phyloP scores from a whole-genome alignment of 2,113 vertebrate species.

The Chaetorhynchus papuensis region DNA sequence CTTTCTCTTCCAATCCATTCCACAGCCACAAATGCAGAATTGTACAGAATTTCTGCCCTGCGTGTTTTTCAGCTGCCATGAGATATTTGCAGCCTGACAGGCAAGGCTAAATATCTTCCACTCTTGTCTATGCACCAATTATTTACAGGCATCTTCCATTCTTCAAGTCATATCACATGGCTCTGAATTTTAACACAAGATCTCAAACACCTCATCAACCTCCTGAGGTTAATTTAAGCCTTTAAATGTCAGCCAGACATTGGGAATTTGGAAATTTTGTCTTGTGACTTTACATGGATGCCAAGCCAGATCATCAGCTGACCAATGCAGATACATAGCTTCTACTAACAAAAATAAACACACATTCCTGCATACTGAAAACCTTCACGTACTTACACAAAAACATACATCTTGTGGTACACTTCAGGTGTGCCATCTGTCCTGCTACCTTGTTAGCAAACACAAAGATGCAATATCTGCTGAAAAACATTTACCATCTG shows the following conservation, averaged over 20 bases:
- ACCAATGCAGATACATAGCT: not conserved
- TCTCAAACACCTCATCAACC: not conserved
- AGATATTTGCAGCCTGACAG: not conserved
- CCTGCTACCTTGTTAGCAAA: slow-evolving; percentile 9
- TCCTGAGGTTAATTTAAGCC: not conserved
- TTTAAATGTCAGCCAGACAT: not conserved
- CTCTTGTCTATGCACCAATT: not conserved
- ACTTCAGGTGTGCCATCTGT: slow-evolving; percentile 7
- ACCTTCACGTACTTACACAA: not conserved
- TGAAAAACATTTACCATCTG: not conserved
- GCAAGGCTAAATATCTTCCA: not conserved
- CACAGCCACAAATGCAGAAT: not conserved
- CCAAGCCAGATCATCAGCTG: not conserved
- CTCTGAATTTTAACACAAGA: not conserved
- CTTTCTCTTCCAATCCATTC: not conserved
- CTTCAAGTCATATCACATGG: not conserved
- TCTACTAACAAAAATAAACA: not conserved
- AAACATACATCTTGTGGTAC: not conserved
- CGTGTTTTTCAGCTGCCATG: not conserved
- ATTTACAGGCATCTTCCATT: not conserved
- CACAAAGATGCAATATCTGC: not conserved
- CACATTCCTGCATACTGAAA: not conserved
- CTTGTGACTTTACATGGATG: not conserved
- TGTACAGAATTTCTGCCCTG: not conserved
- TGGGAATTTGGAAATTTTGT: not conserved